Evolutionary conservation across 2,888 invertebrate species (phyloP), one percentile per base, ranked within the genome.

Genomic region (Neria commutata): DNA sequence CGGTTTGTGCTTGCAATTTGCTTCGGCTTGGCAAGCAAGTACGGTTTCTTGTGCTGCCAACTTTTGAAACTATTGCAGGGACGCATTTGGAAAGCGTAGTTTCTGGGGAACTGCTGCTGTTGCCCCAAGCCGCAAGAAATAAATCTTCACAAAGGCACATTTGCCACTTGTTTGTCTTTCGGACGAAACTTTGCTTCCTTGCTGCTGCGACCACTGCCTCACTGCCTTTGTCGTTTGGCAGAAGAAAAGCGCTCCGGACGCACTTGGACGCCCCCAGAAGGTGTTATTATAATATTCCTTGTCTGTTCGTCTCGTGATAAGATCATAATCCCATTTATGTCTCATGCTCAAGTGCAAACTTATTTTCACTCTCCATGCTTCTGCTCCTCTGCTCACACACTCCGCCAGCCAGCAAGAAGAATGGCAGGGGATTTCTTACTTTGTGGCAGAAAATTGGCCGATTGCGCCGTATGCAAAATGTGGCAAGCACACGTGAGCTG

Each of bases 291-390:
- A 76, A 72, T 73, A 71, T 48, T 26, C 52, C 23, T 68, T 68
- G 70, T 68, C 71, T 73, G 73, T 67, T 67, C 69, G 68, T 71
- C 70, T 66, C 69, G 71, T 78, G 81, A 81, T 81, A 81, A 81
- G 81, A 81, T 81, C 81, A 80, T 81, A 81, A 81, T 81, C 81
- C 81, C 81, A 80, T 81, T 81, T 81, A 78, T 80, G 78, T 79
- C 76, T 71, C 70, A 2, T 45, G 21, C 11, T 21, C 46, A 24
- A 42, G 49, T 16, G 5, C 26, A n/a, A n/a, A n/a, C n/a, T n/a
- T n/a, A n/a, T n/a, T n/a, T n/a, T n/a, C n/a, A n/a, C n/a, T n/a
- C n/a, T n/a, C n/a, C n/a, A n/a, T n/a, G n/a, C n/a, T n/a, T n/a
- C n/a, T n/a, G n/a, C n/a, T n/a, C n/a, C n/a, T n/a, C n/a, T n/a